Percentiles rank a stretch among this genome's conserved stretches.
These are phyloP conservation scores for Tromatobia lineatoria DNA, from an alignment of 2,888 invertebrate species.

Conservation along the genomic window DNA sequence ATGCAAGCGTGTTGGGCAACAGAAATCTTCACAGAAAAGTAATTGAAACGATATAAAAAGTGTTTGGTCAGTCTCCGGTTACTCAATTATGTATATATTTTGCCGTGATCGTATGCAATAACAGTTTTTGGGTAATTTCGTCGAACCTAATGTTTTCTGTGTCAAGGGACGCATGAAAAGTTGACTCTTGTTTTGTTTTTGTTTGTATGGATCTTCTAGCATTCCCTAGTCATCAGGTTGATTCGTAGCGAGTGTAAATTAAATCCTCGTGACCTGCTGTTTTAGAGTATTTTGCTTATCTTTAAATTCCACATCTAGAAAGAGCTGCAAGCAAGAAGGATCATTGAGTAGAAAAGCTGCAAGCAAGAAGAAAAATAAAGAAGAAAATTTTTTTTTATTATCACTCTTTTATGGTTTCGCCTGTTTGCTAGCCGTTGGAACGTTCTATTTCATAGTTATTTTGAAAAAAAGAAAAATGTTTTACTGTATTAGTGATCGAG, in stretches of 20 bases:
- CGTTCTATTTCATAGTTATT: too few species aligned
- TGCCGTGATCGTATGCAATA: not conserved
- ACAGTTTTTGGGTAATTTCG: not conserved
- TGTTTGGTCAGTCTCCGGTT: slow-evolving; percentile 6
- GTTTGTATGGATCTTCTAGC: too few species aligned
- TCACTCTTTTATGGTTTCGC: too few species aligned
- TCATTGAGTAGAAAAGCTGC: slow-evolving; percentile 28
- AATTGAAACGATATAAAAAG: not conserved
- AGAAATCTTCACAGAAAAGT: not conserved
- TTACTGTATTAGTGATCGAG: too few species aligned
- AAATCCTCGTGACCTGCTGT: slow-evolving; percentile 3
- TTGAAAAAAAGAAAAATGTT: too few species aligned
- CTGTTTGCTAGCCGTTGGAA: too few species aligned
- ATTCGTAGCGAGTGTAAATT: slow-evolving; percentile 2
- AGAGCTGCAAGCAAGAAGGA: slow-evolving; percentile 9
- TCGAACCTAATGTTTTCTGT: not conserved
- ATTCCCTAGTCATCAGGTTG: not conserved
- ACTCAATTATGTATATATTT: slow-evolving; percentile 1
- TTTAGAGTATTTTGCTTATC: not conserved
- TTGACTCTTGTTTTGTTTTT: not conserved
- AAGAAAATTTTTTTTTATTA: too few species aligned
- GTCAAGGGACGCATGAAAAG: not conserved
- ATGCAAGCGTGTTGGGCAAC: too few species aligned
- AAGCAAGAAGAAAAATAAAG: slow-evolving; percentile 32
- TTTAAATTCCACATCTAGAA: slow-evolving; percentile 9